Evolutionary conservation across 1,140 invertebrate genomes (phyloP), one percentile per base, ranked within the genome.

Genomic region (Pomphorhynchus laevis): DNA sequence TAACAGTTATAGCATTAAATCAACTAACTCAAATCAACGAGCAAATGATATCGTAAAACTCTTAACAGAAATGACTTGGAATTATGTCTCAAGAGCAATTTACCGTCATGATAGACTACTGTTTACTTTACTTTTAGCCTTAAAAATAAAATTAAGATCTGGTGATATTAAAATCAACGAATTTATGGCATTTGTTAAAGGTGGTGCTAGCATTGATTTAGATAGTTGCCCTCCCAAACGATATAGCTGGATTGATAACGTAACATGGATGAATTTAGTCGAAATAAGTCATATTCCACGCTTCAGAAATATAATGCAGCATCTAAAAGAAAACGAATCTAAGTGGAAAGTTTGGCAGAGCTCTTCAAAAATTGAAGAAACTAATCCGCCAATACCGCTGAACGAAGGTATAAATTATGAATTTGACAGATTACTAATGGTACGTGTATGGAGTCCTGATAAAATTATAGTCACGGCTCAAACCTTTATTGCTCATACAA

Each of bases 41-140:
- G 80, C 82, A 37, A 60, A 67, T 24, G 82, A 76, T 47, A 84
- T 89, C 47, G 61, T 84, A 9, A 67, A 69, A 34, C 75, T 77
- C 53, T 62, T 91, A 33, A 89, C 79, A 1, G 69, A 69, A 47
- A 73, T 77, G 56, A 74, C 82, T 0, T 89, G 76, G 69, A 67
- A 66, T 14, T 86, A 84, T 52, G 77, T 75, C 6, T 65, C 72
- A 44, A 62, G 82, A 38, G 77, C 76, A 54, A 64, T 89, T 5
- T 91, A 86, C 51, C 79, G 86, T 54, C 64, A 69, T 14, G 77
- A 91, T 52, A 82, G 86, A 53, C 67, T 69, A 52, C 59, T 86
- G 3, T 89, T 84, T 51, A 84, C 79, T 0, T 53, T 89, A 8
- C 72, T 89, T 65, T 62, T 89, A 50, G 74, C 74, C 0, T 73